Percentiles rank a stretch among this genome's conserved stretches.
Evolutionary conservation across 2,888 invertebrate genomes (phyloP).

Genomic region (Scaptomyza reducta): DNA sequence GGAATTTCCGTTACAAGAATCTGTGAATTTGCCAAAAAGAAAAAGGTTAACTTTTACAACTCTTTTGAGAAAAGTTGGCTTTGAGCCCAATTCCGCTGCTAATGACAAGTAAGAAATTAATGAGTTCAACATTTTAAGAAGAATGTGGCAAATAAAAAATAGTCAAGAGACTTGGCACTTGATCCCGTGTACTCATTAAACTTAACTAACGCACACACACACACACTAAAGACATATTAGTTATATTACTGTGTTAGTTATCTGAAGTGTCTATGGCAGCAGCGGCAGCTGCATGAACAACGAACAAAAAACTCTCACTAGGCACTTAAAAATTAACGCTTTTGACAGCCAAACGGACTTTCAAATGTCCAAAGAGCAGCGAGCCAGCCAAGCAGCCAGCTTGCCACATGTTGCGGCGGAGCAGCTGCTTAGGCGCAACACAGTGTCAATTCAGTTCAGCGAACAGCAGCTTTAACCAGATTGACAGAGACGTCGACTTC

Average conservation of each 20-base stretch:
- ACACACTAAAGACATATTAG: conserved; percentile 21
- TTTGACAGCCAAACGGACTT: conserved; percentile 80
- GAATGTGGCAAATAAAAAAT: conserved; percentile 76
- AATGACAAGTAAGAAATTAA: conserved; percentile 65
- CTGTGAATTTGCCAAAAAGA: conserved; percentile 36
- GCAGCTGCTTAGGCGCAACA: conserved; percentile 65
- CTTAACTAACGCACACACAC: conserved; percentile 12
- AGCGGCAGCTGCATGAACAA: conserved; percentile 45
- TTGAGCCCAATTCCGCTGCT: conserved; percentile 50
- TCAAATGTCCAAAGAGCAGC: conserved; percentile 67
- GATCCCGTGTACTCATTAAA: conserved; percentile 76
- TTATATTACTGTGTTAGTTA: conserved; percentile 35
- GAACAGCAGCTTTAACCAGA: conserved; percentile 72
- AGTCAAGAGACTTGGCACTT: conserved; percentile 73
- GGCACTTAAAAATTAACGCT: conserved; percentile 80
- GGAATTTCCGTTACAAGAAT: conserved; percentile 24
- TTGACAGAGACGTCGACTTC: conserved; percentile 61
- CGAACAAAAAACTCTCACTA: conserved; percentile 75
- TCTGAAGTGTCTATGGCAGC: conserved; percentile 42
- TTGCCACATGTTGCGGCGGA: conserved; percentile 52
- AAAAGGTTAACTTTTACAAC: conserved; percentile 9
- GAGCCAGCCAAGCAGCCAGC: conserved; percentile 26
- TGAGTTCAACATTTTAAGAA: conserved; percentile 65
- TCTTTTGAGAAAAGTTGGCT: conserved; percentile 40
- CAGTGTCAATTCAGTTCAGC: conserved; percentile 76